A percentile compares a stretch with the other conserved stretches of the same genome.
These are phyloP conservation scores for Ondatra zibethicus DNA, from an alignment of 2,113 vertebrate genomes.

Conservation along the genomic window DNA sequence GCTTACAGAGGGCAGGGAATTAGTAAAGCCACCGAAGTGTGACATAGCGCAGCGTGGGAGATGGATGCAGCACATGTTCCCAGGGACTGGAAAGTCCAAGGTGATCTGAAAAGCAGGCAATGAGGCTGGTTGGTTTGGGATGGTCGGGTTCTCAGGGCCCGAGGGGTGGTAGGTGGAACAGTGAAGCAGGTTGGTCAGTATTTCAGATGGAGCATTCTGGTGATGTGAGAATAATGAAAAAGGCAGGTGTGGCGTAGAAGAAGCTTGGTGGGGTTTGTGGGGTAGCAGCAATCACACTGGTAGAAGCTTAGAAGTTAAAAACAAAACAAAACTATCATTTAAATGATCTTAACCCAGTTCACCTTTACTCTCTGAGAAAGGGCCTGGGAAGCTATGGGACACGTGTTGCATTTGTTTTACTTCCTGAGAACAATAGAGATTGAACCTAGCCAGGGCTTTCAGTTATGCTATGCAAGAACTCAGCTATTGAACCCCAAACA, in stretches of 20 bases:
- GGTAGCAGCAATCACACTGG: background rate
- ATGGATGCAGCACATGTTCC: background rate
- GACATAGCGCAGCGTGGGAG: background rate
- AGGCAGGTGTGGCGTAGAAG: accelerated
- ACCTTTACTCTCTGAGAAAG: background rate
- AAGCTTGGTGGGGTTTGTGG: background rate
- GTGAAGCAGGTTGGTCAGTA: background rate
- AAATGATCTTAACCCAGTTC: background rate
- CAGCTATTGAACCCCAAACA: background rate
- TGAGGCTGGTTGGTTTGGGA: accelerated
- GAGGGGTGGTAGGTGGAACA: too few species aligned
- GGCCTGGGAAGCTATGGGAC: background rate
- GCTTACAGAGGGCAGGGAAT: background rate
- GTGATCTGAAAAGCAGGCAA: background rate
- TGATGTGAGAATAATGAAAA: background rate
- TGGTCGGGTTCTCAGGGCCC: background rate
- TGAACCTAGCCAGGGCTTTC: background rate
- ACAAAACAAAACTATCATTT: background rate
- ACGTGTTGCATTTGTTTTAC: background rate
- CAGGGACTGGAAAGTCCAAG: slow-evolving; percentile 31
- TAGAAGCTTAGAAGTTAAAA: background rate
- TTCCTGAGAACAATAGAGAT: background rate
- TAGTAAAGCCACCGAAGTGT: slow-evolving; percentile 50
- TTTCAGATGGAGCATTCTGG: background rate
- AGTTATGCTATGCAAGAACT: background rate